Base-by-base conservation (phyloP, 1,140 invertebrate genomes). In the Pemphigus obesinymphae region DNA sequence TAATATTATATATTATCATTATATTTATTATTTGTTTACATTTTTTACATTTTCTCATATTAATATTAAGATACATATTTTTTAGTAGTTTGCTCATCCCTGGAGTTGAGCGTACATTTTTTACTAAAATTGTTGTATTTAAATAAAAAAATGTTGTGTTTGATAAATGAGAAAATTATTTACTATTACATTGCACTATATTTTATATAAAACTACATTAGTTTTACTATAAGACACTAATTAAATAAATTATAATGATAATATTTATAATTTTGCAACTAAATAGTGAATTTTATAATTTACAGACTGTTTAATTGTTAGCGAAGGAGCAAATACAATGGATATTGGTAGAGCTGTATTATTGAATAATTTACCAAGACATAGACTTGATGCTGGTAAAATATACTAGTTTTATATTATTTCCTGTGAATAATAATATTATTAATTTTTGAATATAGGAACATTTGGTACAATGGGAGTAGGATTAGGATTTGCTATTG, bases 241-340 rank as follows among this genome's bases (percentile, higher is more conserved):
- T 66, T 66, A n/a, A 0, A 61, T 31, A 58, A 26, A 58, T n/a
- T n/a, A n/a, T 55, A 61, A 31, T 31, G 10, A 20, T n/a, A 37
- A 20, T 3, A 31, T 20, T 63, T 13, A 66, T 37, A 37, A 23
- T 23, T 34, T 13, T 23, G 10, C 73, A 70, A 70, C 45, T 40
- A 66, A 75, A 82, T 43, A 43, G n/a, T 26, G 34, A 43, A 70
- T 45, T 15, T 26, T 7, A 17, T 45, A 20, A 70, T 88, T 89
- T 84, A 85, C 86, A 88, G 93, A 99, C 88, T 92, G 92, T 26
- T 92, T 99, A 4, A 96, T 99, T 85, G 93, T 98, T n/a, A 97
- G 96, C 86, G 97, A 99, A 89, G 97, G 97, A 55, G 96, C 97
- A 15, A 98, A 98, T 86, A 99, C 97, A 1, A 99, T 99, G 97